These are phyloP conservation scores for Melinaea marsaeus DNA, from an alignment of 2,888 invertebrate genomes.

Conservation along the genomic window DNA sequence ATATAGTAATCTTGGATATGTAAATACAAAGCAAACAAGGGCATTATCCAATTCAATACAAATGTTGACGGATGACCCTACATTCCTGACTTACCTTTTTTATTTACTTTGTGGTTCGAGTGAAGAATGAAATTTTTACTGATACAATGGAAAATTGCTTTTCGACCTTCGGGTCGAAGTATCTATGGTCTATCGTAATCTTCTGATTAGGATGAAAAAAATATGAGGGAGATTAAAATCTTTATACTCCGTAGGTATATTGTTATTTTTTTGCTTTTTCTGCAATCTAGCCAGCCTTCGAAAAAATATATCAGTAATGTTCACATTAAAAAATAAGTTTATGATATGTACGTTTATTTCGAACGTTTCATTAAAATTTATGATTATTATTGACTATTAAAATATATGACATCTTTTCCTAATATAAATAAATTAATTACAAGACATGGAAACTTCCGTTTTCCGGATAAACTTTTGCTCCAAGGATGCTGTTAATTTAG, in stretches of 20 bases:
- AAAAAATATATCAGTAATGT: too few species aligned
- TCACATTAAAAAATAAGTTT: too few species aligned
- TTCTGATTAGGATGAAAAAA: conserved; percentile 11
- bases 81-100: conserved; percentile 43
- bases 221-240: conserved; percentile 1
- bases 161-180: background rate
- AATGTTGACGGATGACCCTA: conserved; percentile 51
- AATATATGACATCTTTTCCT: background rate
- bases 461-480: conserved; percentile 34
- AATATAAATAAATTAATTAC: conserved; percentile 3
- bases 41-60: conserved; percentile 50
- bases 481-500: conserved; percentile 65
- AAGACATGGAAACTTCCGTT: conserved; percentile 2
- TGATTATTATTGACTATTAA: too few species aligned
- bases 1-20: background rate
- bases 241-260: too few species aligned
- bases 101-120: conserved; percentile 36
- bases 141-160: conserved; percentile 21
- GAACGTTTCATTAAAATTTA: too few species aligned
- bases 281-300: too few species aligned
- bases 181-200: too few species aligned
- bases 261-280: too few species aligned
- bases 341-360: too few species aligned
- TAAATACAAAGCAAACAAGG: conserved; percentile 48
- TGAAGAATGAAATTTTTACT: conserved; percentile 33